phyloP scores from a whole-genome alignment of 2,797 vertebrate genomes.

The Chromis chromis region DNA sequence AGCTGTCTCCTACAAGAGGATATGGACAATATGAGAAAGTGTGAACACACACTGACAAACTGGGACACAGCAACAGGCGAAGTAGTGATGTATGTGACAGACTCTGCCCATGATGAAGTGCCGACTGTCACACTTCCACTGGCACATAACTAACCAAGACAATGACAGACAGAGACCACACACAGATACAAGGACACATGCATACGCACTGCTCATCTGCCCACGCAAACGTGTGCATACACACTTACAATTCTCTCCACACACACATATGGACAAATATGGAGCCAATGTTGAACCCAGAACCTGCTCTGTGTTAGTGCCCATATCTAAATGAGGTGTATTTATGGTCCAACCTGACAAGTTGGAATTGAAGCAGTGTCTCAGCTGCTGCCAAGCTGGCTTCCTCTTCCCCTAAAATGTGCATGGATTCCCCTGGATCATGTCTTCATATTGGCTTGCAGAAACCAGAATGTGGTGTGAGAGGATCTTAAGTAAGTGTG shows the following conservation, averaged over 20 bases:
- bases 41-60: constrained; percentile 55
- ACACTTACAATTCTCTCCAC: constrained; percentile 5
- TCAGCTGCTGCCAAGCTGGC: constrained; percentile 64
- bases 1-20: constrained; percentile 27
- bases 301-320: constrained; percentile 67
- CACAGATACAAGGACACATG: constrained; percentile 37
- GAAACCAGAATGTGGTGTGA: constrained; percentile 64
- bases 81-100: constrained; percentile 68
- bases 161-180: constrained; percentile 67
- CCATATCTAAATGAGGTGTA: constrained; percentile 72
- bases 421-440: constrained; percentile 62
- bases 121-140: constrained; percentile 67
- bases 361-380: constrained; percentile 56
- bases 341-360: constrained; percentile 71
- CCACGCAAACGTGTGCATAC: constrained; percentile 42
- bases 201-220: constrained; percentile 41
- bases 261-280: neutral
- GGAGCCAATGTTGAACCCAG: constrained; percentile 43
- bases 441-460: constrained; percentile 62
- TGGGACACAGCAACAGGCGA: constrained; percentile 38
- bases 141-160: constrained; percentile 59
- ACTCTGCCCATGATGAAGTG: constrained; percentile 71
- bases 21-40: constrained; percentile 51
- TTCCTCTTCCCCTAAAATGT: constrained; percentile 62
- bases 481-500: constrained; percentile 67